phyloP scores from a whole-genome alignment of 2,797 vertebrate species.

The Anguilla anguilla region DNA sequence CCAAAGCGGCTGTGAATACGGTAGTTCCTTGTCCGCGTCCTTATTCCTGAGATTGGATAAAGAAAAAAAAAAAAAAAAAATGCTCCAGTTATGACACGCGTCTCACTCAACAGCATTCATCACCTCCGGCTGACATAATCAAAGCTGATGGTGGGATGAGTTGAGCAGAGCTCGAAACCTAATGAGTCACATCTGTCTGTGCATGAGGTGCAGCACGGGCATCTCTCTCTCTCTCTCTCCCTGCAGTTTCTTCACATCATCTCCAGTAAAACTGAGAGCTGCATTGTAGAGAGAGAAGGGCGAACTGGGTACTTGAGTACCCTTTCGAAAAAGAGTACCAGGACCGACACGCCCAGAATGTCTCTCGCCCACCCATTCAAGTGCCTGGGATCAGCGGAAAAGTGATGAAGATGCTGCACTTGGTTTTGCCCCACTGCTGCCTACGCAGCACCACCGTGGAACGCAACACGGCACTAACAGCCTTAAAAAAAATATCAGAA shows the following conservation, averaged over 20 bases:
- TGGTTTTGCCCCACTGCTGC: slow-evolving; percentile 4
- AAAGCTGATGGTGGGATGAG: not conserved
- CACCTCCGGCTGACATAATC: not conserved
- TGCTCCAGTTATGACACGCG: too few relatives aligned
- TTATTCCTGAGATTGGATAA: not conserved
- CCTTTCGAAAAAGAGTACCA: not conserved
- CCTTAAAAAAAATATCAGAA: slow-evolving; percentile 32
- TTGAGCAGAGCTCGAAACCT: not conserved
- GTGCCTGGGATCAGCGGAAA: not conserved
- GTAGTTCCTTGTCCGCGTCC: not conserved
- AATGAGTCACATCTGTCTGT: not conserved
- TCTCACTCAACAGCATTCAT: not conserved
- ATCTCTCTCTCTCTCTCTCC: not conserved
- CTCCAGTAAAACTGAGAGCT: not conserved
- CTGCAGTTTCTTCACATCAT: not conserved
- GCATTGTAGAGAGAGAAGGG: not conserved
- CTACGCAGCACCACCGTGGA: slow-evolving; percentile 30
- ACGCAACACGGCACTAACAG: not conserved
- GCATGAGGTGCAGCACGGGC: not conserved
- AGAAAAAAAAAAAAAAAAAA: not conserved
- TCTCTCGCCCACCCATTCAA: not conserved
- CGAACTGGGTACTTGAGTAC: not conserved
- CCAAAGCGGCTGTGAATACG: not conserved
- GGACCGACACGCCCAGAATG: not conserved
- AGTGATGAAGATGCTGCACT: slow-evolving; percentile 24